phyloP scores from a whole-genome alignment of 2,797 vertebrate genomes.

The Pachyuromys duprasi region DNA sequence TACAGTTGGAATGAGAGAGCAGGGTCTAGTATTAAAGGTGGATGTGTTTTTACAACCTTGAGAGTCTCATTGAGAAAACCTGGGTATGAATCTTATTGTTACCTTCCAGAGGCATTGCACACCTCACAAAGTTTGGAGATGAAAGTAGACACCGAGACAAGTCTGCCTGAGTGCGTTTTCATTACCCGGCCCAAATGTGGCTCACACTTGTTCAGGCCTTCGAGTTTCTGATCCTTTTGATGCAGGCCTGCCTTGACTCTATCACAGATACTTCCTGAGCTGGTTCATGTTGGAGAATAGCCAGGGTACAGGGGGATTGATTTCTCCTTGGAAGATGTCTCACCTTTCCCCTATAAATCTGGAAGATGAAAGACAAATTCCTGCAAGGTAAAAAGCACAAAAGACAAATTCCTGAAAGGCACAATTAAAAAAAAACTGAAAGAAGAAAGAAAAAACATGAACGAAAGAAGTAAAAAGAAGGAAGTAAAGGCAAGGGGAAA shows the following conservation, averaged over 20 bases:
- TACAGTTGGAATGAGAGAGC: conserved; percentile 6
- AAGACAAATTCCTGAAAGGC: conserved; percentile 65
- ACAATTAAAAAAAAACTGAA: conserved; percentile 9
- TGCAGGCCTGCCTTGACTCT: conserved; percentile 16
- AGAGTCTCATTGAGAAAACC: conserved; percentile 40
- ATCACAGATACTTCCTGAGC: conserved; percentile 39
- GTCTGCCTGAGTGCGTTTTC: background rate
- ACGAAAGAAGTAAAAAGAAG: background rate
- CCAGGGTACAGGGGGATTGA: background rate
- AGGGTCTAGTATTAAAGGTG: background rate
- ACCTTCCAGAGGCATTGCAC: background rate
- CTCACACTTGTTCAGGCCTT: background rate
- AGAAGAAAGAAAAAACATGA: background rate
- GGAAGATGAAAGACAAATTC: conserved; percentile 76
- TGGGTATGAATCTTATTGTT: background rate
- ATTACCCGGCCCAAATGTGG: background rate
- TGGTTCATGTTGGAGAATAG: background rate
- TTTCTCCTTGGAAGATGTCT: conserved; percentile 60
- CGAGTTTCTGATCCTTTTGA: conserved; percentile 44
- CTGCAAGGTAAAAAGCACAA: conserved; percentile 11
- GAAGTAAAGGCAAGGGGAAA: background rate
- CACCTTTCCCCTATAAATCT: conserved; percentile 73
- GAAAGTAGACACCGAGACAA: background rate
- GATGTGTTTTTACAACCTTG: conserved; percentile 43
- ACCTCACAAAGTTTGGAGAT: conserved; percentile 39